phyloP scores from a whole-genome alignment of 2,888 invertebrate genomes.

The Eupithecia subfuscata region DNA sequence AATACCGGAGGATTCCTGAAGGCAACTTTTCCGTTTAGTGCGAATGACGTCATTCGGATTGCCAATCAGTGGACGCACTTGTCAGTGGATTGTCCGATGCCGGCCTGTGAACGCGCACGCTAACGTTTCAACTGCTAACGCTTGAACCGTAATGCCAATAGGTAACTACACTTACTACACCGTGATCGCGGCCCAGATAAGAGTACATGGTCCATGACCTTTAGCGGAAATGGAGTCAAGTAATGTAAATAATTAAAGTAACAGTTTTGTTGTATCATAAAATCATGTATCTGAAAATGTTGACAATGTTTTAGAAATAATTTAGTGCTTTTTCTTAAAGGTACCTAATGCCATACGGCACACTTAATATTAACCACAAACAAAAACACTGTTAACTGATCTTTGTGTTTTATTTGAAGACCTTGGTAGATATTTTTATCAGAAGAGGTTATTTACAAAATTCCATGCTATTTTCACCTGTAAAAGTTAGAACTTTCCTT shows the following conservation, averaged over 20 bases:
- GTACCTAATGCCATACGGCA: constrained; percentile 77
- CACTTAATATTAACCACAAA: constrained; percentile 81
- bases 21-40: no score
- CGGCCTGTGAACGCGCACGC: no score
- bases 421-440: not conserved
- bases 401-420: constrained; percentile 58
- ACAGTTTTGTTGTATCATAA: constrained; percentile 68
- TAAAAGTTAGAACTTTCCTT: no score
- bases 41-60: no score
- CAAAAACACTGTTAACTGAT: constrained; percentile 81
- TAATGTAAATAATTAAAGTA: constrained; percentile 57
- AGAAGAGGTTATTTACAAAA: no score
- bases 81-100: no score
- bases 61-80: no score
- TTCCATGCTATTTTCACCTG: no score
- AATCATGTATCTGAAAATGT: constrained; percentile 67
- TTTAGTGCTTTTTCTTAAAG: constrained; percentile 77
- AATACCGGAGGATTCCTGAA: no score
- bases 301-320: constrained; percentile 75
- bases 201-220: constrained; percentile 31
- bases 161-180: no score
- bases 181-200: constrained; percentile 12
- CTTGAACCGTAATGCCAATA: no score
- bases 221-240: constrained; percentile 34
- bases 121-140: no score